A percentile compares a stretch with the other conserved stretches of the same genome.
Conservation (phyloP, 1,140 invertebrate species). For the Lordiphosa clarofinis region DNA sequence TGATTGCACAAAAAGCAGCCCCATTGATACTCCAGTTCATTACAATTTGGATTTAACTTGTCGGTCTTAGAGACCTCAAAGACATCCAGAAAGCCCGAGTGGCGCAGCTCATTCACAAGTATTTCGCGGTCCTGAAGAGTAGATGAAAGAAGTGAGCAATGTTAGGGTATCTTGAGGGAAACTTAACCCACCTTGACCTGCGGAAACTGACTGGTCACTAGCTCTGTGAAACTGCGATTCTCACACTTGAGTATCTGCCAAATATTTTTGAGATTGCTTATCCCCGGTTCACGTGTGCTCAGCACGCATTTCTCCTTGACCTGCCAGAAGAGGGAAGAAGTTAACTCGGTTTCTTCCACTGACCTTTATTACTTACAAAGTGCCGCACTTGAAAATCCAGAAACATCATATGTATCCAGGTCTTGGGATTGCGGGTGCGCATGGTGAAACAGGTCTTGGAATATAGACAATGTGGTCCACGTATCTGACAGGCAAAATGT, state of each 20-base stretch:
- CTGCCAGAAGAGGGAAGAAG: constrained; percentile 65
- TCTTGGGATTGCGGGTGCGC: constrained; percentile 91
- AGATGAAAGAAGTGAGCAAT: no score
- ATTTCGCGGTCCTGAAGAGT: constrained; percentile 88
- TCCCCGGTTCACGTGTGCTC: constrained; percentile 90
- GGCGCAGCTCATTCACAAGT: constrained; percentile 91
- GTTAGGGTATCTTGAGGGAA: no score
- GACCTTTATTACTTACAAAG: constrained; percentile 56
- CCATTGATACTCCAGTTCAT: constrained; percentile 80
- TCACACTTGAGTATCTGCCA: constrained; percentile 96
- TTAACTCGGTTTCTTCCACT: no score
- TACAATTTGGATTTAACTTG: constrained; percentile 77
- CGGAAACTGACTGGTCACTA: constrained; percentile 96
- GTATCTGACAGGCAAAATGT: constrained; percentile 93
- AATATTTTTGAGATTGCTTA: constrained; percentile 92
- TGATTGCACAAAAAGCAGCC: constrained; percentile 86
- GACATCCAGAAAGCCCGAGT: constrained; percentile 93
- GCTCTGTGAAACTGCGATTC: constrained; percentile 92
- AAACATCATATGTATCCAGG: constrained; percentile 98
- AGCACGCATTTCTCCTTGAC: constrained; percentile 89
- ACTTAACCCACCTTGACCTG: constrained; percentile 85
- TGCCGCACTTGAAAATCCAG: constrained; percentile 88
- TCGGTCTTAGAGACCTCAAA: constrained; percentile 86
- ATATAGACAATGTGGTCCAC: constrained; percentile 94
- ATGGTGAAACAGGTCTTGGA: constrained; percentile 91